Evolutionary conservation across 1,140 invertebrate species (phyloP).

Genomic region (Leptinotarsa defecta): DNA sequence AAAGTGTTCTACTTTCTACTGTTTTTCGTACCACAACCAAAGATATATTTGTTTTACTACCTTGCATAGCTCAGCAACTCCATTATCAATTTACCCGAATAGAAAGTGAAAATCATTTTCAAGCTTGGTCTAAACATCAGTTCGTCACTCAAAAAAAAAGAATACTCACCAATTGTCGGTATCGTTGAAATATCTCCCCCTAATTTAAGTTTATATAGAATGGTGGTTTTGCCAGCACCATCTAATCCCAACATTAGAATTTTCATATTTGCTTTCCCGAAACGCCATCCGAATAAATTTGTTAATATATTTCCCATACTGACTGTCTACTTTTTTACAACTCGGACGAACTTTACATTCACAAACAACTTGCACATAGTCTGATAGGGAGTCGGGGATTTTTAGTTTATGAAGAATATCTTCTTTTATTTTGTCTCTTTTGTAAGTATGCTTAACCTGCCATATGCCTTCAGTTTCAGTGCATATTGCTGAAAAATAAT

Average conservation of each 20-base stretch:
- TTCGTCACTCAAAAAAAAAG: not conserved
- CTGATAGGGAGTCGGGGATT: conserved; percentile 46
- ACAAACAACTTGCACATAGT: not conserved
- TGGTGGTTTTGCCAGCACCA: conserved; percentile 99
- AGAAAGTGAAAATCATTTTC: too few species aligned
- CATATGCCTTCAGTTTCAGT: too few species aligned
- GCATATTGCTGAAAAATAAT: too few species aligned
- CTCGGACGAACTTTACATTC: not conserved
- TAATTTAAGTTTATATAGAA: conserved; percentile 99
- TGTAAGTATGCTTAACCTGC: too few species aligned
- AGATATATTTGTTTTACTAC: too few species aligned
- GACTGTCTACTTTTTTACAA: conserved; percentile 34
- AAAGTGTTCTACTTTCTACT: too few species aligned
- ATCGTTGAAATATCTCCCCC: conserved; percentile 99
- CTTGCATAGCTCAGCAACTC: too few species aligned
- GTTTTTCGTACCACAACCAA: too few species aligned
- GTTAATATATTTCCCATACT: conserved; percentile 83
- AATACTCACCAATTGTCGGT: conserved; percentile 93
- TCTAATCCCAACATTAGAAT: conserved; percentile 98
- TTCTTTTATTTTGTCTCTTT: too few species aligned
- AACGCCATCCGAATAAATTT: conserved; percentile 91
- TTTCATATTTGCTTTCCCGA: conserved; percentile 98
- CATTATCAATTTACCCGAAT: too few species aligned
- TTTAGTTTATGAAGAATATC: too few species aligned
- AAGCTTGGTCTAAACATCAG: too few species aligned